phyloP scores from a whole-genome alignment of 2,797 vertebrate genomes.

The Microhierax caerulescens region DNA sequence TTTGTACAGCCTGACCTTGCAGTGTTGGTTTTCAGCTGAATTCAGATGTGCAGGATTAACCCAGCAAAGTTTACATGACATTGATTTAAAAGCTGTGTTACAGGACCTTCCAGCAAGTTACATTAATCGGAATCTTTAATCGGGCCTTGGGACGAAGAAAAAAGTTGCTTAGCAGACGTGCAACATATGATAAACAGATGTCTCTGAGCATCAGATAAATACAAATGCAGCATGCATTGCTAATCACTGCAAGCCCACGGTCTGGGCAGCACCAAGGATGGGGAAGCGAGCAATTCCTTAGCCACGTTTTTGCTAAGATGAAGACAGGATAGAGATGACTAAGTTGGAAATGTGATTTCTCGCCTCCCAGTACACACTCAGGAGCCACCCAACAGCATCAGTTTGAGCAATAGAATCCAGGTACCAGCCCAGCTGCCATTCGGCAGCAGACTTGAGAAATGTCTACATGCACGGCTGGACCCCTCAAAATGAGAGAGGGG shows the following conservation, averaged over 20 bases:
- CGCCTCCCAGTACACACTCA: fast-evolving
- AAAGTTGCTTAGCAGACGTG: slow-evolving; percentile 35
- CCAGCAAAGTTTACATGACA: slow-evolving; percentile 19
- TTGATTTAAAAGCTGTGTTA: slow-evolving; percentile 57
- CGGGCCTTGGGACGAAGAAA: slow-evolving; percentile 1
- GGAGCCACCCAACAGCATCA: neutral
- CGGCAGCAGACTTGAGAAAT: neutral
- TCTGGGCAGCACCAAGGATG: neutral
- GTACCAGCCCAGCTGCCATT: neutral
- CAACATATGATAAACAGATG: slow-evolving; percentile 63
- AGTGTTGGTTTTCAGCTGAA: slow-evolving; percentile 24
- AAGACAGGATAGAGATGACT: neutral
- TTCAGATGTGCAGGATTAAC: slow-evolving; percentile 66
- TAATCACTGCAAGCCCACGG: neutral
- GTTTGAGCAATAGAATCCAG: neutral
- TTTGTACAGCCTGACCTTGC: slow-evolving; percentile 55
- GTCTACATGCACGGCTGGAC: fast-evolving
- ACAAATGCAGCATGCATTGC: neutral
- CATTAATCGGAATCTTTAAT: slow-evolving; percentile 62
- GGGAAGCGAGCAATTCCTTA: neutral
- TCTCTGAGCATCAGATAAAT: slow-evolving; percentile 33
- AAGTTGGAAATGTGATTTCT: neutral
- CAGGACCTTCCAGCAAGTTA: slow-evolving; percentile 42
- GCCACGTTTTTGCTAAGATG: fast-evolving
- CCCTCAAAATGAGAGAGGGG: fast-evolving